Base-by-base conservation (phyloP, 2,888 invertebrate genomes). In the Ischnus inquisitorius region DNA sequence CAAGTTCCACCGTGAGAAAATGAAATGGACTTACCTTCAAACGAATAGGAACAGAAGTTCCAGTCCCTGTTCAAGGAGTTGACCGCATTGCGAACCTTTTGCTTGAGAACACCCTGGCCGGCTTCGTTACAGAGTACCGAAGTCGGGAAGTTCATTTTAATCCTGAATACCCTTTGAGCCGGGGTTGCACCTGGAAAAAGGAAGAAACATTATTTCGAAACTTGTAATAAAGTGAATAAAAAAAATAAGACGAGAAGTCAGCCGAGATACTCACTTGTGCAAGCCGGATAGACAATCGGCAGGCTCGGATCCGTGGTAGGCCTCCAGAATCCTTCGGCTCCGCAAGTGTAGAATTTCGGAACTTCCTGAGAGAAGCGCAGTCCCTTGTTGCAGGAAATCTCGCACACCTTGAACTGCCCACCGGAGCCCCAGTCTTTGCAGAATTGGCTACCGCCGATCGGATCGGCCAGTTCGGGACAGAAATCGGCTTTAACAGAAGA, bases 291-390 rank as follows among this genome's bases (percentile, higher is more conserved):
- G n/a, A 97, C 95, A 87, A 98, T 94, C 41, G 98, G 97, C 89
- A 97, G 94, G 65, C 95, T 95, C 8, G 98, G 97, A 91, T 97
- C 96, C 48, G 94, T 95, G 0, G 97, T 98, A 71, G 99, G 99
- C 88, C 98, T 95, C 99, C 99, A 99, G 94, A 98, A 97, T 54
- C 99, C 99, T 96, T 99, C 99, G 75, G 97, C 97, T n/a, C 98
- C 99, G 92, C 99, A 99, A 0, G 98, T 98, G 93, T 98, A 99
- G 95, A 99, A 99, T 88, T 97, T 97, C 0, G 99, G 98, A n/a
- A 98, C 97, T 79, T 96, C 96, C 92, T 98, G 97, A 0, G 98
- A 98, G 95, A 99, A 99, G 87, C 97, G 95, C 5, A 98, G 94
- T n/a, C 98, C 97, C 79, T 96, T 94, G 88, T 97, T 97, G 90